A percentile compares a stretch with the other conserved stretches of the same genome.
phyloP scores from a whole-genome alignment of 2,888 invertebrate genomes.

The Zele albiditarsus region DNA sequence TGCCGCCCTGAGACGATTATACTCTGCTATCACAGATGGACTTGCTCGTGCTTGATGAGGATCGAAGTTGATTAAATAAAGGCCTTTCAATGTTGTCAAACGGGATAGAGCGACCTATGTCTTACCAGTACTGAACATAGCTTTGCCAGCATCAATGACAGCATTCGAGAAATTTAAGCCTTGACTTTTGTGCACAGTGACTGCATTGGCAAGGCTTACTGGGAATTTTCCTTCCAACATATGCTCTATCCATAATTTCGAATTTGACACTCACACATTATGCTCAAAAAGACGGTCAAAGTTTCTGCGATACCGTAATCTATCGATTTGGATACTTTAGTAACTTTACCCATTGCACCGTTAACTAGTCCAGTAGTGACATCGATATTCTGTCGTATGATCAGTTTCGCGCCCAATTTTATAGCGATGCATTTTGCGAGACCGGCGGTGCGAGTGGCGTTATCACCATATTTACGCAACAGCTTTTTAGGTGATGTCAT shows the following conservation, averaged over 20 bases:
- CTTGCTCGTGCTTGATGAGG: too few species aligned
- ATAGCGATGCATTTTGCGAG: too few species aligned
- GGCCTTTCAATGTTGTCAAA: slow-evolving; percentile 2
- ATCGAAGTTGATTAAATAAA: slow-evolving; percentile 11
- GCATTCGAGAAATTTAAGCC: too few species aligned
- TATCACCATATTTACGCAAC: slow-evolving; percentile 49
- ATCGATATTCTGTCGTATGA: too few species aligned
- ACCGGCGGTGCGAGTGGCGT: slow-evolving; percentile 52
- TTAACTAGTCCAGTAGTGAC: slow-evolving; percentile 57
- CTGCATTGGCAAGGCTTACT: neutral
- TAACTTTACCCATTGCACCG: slow-evolving; percentile 53
- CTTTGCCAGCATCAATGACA: too few species aligned
- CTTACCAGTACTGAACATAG: too few species aligned
- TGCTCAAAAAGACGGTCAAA: neutral
- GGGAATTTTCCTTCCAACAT: slow-evolving; percentile 9
- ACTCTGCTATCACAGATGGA: slow-evolving; percentile 1
- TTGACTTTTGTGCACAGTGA: too few species aligned
- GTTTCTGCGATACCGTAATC: slow-evolving; percentile 41
- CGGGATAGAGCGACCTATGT: slow-evolving; percentile 2
- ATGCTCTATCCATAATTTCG: slow-evolving; percentile 16
- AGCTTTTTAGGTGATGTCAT: slow-evolving; percentile 45
- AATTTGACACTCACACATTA: slow-evolving; percentile 27
- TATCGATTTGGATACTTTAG: slow-evolving; percentile 38
- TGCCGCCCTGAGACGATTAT: neutral
- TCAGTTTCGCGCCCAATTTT: too few species aligned